These are phyloP conservation scores for Bombus polaris DNA, from an alignment of 1,140 invertebrate genomes.

Conservation along the genomic window DNA sequence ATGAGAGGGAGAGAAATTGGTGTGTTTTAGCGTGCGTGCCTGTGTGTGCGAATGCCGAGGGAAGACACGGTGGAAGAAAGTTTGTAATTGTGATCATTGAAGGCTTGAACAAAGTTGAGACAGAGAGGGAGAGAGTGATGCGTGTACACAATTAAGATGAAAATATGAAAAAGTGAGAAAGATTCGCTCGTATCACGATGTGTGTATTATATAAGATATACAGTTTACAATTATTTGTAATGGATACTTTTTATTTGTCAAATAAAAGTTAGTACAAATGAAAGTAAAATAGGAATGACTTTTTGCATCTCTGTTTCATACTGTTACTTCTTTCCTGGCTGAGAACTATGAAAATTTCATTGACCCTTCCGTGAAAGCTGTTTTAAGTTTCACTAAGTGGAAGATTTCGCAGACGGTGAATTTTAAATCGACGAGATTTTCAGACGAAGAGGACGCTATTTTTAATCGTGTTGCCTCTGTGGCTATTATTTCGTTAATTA, in stretches of 20 bases:
- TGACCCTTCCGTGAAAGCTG: not conserved
- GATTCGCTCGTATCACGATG: slow-evolving; percentile 71
- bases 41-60: slow-evolving; percentile 22
- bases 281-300: slow-evolving; percentile 21
- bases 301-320: not conserved
- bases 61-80: slow-evolving; percentile 37
- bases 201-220: slow-evolving; percentile 76
- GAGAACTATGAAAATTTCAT: not conserved
- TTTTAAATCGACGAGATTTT: not conserved
- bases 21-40: slow-evolving; percentile 25
- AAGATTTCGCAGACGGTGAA: not conserved
- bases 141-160: slow-evolving; percentile 24
- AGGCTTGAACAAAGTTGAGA: slow-evolving; percentile 32
- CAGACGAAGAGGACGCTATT: not conserved
- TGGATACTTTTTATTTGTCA: slow-evolving; percentile 79
- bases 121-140: slow-evolving; percentile 12
- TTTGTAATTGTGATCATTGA: slow-evolving; percentile 12
- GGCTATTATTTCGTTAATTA: not conserved
- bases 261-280: slow-evolving; percentile 81
- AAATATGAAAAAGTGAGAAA: slow-evolving; percentile 54
- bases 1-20: slow-evolving; percentile 39
- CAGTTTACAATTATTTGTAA: slow-evolving; percentile 81
- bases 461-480: not conserved
- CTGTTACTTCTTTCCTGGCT: not conserved
- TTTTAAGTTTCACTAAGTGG: not conserved